Evolutionary conservation across 2,113 vertebrate species (phyloP).

Genomic region (Nothoprocta perdicaria): DNA sequence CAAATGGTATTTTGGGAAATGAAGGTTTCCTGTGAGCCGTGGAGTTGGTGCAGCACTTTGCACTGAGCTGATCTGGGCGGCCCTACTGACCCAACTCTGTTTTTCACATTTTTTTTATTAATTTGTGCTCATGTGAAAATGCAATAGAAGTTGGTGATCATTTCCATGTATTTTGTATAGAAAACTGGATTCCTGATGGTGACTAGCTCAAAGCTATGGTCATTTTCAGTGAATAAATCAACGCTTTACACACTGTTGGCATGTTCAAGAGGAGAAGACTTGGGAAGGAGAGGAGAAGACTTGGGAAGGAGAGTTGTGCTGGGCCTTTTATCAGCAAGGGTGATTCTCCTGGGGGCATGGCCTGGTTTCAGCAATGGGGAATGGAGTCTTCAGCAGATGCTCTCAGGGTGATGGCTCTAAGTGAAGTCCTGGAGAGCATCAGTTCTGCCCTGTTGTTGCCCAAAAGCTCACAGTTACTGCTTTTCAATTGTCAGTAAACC

Average conservation of each 20-base stretch:
- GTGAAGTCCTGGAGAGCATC: not conserved
- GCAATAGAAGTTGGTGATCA: not conserved
- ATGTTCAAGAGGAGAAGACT: not conserved
- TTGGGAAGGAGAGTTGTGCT: not conserved
- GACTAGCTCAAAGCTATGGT: not conserved
- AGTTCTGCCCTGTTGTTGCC: accelerated
- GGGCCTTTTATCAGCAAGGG: not conserved
- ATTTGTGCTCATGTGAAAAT: not conserved
- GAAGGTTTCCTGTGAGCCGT: accelerated
- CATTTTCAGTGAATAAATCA: not conserved
- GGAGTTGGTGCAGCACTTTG: not conserved
- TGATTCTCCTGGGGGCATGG: not conserved
- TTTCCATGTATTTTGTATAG: not conserved
- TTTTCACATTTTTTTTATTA: not conserved
- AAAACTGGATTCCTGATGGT: not conserved
- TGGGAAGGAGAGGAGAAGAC: not conserved
- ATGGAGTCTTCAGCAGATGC: not conserved
- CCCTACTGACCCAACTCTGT: accelerated
- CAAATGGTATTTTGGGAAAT: not conserved
- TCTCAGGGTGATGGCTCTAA: not conserved
- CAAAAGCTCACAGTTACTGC: not conserved
- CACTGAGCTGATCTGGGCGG: not conserved
- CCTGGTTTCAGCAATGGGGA: not conserved
- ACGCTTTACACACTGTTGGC: not conserved
- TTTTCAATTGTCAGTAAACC: not conserved